Conservation (phyloP, 1,140 invertebrate species). For the Neuroterus valhalla region DNA sequence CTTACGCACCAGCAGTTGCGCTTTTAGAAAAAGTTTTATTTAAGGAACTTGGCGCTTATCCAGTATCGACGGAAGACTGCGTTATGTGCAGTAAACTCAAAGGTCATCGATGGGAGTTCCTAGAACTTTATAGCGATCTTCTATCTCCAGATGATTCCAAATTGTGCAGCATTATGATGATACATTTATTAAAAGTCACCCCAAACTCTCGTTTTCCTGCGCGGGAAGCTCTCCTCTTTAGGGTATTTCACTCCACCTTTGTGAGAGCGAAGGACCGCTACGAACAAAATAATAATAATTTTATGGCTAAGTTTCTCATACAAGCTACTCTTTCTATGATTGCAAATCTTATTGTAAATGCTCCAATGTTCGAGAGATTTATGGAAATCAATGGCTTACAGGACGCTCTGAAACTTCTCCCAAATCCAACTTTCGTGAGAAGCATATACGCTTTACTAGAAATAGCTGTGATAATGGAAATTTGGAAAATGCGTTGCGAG, state of each 20-base stretch:
- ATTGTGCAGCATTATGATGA: conserved; percentile 76
- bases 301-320: conserved; percentile 76
- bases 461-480: conserved; percentile 78
- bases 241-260: conserved; percentile 79
- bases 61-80: conserved; percentile 53
- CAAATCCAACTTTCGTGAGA: conserved; percentile 75
- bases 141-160: conserved; percentile 76
- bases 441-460: conserved; percentile 79
- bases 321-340: conserved; percentile 79
- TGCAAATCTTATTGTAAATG: conserved; percentile 76
- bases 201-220: conserved; percentile 75
- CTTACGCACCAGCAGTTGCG: conserved; percentile 64
- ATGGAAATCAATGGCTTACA: conserved; percentile 75
- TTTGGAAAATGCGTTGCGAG: conserved; percentile 73
- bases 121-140: conserved; percentile 77
- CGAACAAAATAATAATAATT: conserved; percentile 64
- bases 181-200: conserved; percentile 78
- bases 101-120: conserved; percentile 76
- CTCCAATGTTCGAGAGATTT: conserved; percentile 78
- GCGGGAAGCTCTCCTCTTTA: conserved; percentile 77
- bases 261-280: conserved; percentile 75
- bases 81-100: conserved; percentile 50
- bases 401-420: conserved; percentile 76
- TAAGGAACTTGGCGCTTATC: conserved; percentile 76
- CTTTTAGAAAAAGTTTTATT: conserved; percentile 79